Evolutionary conservation across 1,140 invertebrate species (phyloP).

Genomic region (Drosophila aff.): DNA sequence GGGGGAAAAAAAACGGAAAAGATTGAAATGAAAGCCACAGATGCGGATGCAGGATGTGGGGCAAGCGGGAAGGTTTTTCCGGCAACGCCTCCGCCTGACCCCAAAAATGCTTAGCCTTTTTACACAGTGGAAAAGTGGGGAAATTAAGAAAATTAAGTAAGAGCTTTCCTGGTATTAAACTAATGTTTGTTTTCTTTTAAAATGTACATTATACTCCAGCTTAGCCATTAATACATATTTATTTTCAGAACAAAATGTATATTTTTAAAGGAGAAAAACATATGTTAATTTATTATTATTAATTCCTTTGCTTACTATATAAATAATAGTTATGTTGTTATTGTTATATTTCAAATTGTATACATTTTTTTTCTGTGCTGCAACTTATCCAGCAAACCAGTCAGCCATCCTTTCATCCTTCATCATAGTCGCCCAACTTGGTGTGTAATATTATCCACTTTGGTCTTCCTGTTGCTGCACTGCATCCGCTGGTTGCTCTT

Average conservation of each 20-base stretch:
- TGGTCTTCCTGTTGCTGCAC: slow-evolving; percentile 70
- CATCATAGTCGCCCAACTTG: slow-evolving; percentile 15
- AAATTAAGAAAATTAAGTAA: background rate
- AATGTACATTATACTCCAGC: no score
- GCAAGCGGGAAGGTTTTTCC: slow-evolving; percentile 21
- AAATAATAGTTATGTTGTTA: no score
- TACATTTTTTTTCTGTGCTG: background rate
- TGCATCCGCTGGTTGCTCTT: slow-evolving; percentile 43
- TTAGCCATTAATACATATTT: no score
- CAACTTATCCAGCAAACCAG: background rate
- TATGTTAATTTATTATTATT: no score
- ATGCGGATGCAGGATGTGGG: slow-evolving; percentile 36
- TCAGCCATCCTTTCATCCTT: background rate
- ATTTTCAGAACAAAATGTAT: background rate
- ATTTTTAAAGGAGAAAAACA: background rate
- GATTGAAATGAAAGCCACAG: slow-evolving; percentile 42
- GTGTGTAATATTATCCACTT: slow-evolving; percentile 73
- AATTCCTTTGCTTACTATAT: background rate
- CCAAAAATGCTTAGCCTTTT: slow-evolving; percentile 54
- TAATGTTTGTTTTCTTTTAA: no score
- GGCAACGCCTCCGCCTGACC: slow-evolving; percentile 47
- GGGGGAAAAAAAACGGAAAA: slow-evolving; percentile 22
- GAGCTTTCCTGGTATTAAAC: no score
- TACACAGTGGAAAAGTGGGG: background rate
- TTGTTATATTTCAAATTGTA: no score